Base-by-base conservation (phyloP, 2,888 invertebrate genomes). In the Nineta flava region DNA sequence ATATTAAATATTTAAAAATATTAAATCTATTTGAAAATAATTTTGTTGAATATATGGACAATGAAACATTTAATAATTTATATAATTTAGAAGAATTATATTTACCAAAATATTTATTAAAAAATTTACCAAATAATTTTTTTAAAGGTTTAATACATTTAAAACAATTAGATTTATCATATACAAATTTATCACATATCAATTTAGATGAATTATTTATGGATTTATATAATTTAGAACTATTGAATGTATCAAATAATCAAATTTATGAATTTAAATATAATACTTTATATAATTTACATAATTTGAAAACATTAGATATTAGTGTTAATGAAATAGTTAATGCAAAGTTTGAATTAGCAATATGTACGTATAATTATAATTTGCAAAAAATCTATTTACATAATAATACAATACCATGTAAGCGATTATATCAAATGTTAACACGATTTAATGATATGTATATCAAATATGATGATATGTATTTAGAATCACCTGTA, bases 1-100 rank as follows among this genome's bases (percentile, higher is more conserved):
- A 35, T 9, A 34, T 47, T 10, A 10, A 15, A n/a, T 12, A 35
- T 12, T 38, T 47, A 19, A 6, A 9, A 38, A 3, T 38, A 10
- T 47, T 47, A 47, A 47, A 47, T 47, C n/a, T 47, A 17, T 6
- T 16, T 12, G 9, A 47, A 17, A 47, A 47, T 38, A 47, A 47
- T 35, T 13, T 13, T 38, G 38, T 47, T 19, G n/a, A 38, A 47
- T 17, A n/a, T 38, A 10, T 47, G 5, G 17, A 32, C 9, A 35
- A 38, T 40, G 38, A 38, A 19, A 38, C 21, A 13, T 47, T 47
- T 47, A 21, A 35, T 9, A 21, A 38, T 15, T 16, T 21, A 12
- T 34, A 38, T 35, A 16, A 19, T n/a, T 19, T 47, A 21, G 10
- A 19, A 34, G 12, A 35, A 47, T 13, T 47, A 12, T 16, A 19